Percentiles rank a stretch among this genome's conserved stretches.
Conservation (phyloP, 2,113 vertebrate species). For the Bubo scandiacus region DNA sequence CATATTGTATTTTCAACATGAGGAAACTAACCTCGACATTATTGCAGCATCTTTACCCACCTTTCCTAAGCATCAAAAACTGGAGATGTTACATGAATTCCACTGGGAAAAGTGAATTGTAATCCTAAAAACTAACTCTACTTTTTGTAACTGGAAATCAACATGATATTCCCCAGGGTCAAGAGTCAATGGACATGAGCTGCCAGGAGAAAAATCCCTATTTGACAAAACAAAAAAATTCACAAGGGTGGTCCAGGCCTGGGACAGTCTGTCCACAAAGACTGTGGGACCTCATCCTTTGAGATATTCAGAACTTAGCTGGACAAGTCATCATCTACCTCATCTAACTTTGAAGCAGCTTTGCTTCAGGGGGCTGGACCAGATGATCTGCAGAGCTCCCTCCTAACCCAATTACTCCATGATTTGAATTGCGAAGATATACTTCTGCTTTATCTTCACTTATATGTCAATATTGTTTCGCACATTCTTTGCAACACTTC, state of each 20-base stretch:
- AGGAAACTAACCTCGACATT: neutral
- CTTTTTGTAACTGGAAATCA: neutral
- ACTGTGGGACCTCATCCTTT: neutral
- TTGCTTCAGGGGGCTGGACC: neutral
- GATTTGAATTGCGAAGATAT: neutral
- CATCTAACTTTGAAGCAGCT: neutral
- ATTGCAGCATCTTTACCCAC: neutral
- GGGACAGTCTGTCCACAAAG: neutral
- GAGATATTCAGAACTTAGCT: neutral
- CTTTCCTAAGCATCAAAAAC: neutral
- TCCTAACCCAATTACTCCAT: neutral
- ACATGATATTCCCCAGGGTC: neutral
- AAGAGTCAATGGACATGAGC: neutral
- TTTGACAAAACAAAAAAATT: neutral
- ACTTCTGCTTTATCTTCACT: neutral
- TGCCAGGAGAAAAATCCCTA: neutral
- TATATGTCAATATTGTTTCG: neutral
- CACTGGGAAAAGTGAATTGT: neutral
- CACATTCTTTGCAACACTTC: neutral
- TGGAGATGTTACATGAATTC: neutral
- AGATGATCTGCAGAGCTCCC: neutral
- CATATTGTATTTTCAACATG: neutral
- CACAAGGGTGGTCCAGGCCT: neutral
- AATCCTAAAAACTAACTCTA: neutral
- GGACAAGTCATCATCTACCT: neutral